Evolutionary conservation across 2,888 invertebrate species (phyloP).

Genomic region (Pristionchus fissidentatus): DNA sequence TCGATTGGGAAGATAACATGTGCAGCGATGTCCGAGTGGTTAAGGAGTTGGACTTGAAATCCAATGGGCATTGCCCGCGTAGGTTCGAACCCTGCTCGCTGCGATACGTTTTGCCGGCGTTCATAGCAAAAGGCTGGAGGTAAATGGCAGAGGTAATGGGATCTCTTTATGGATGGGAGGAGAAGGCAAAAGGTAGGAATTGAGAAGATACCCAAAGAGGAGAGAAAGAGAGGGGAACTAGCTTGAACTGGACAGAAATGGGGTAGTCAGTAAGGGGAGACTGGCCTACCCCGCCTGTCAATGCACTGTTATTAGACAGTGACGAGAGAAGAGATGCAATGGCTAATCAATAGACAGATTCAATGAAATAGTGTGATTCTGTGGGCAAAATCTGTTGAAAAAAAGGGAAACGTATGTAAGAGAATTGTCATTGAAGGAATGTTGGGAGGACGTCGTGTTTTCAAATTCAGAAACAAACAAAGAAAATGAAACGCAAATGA

Average conservation of each 20-base stretch:
- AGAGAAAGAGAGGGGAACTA: constrained; percentile 20
- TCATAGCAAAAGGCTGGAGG: constrained; percentile 4
- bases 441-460: too few species aligned
- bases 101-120: constrained; percentile 55
- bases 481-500: too few species aligned
- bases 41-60: constrained; percentile 77
- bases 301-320: constrained; percentile 37
- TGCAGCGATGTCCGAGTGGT: constrained; percentile 42
- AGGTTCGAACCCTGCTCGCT: constrained; percentile 82
- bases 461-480: too few species aligned
- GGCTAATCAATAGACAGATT: too few species aligned
- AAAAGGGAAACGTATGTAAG: too few species aligned
- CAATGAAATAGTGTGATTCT: too few species aligned
- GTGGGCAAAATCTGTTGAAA: too few species aligned
- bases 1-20: too few species aligned
- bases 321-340: background rate
- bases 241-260: constrained; percentile 32
- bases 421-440: too few species aligned
- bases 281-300: constrained; percentile 13
- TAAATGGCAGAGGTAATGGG: constrained; percentile 35
- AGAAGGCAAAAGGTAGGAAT: constrained; percentile 29
- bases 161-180: background rate
- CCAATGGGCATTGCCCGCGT: constrained; percentile 82
- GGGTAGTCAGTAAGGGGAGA: constrained; percentile 15
- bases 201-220: background rate